Percentiles rank a stretch among this genome's conserved stretches.
These are phyloP conservation scores for Panagrolaimus sp. DNA, from an alignment of 1,140 invertebrate genomes.

Conservation along the genomic window DNA sequence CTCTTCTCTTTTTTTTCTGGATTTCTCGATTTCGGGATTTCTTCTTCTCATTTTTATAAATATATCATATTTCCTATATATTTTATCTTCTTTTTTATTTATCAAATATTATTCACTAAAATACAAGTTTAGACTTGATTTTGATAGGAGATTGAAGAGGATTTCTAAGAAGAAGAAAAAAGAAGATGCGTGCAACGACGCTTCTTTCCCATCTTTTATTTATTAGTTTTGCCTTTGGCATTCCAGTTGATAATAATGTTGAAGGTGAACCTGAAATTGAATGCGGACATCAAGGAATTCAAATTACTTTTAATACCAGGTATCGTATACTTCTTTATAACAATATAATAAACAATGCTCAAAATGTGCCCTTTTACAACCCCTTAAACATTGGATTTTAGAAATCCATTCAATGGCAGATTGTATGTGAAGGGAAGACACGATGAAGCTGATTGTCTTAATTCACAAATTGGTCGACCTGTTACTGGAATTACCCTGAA, in stretches of 20 bases:
- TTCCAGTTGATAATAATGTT: conserved; percentile 31
- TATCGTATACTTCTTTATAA: conserved; percentile 11
- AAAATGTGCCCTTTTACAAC: background rate
- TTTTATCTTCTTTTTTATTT: too few species aligned
- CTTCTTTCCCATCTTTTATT: background rate
- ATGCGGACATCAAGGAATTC: conserved; percentile 49
- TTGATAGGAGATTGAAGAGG: too few species aligned
- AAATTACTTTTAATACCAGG: conserved; percentile 53
- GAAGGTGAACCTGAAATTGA: conserved; percentile 32
- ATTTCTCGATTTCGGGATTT: too few species aligned
- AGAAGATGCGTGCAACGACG: too few species aligned
- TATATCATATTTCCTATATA: too few species aligned
- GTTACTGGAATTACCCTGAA: conserved; percentile 50
- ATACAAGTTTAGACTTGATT: too few species aligned
- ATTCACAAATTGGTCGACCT: conserved; percentile 51
- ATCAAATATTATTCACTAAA: too few species aligned
- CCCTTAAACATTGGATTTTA: conserved; percentile 20
- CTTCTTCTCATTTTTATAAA: too few species aligned
- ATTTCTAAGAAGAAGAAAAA: too few species aligned
- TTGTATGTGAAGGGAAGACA: conserved; percentile 52
- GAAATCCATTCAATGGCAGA: conserved; percentile 53
- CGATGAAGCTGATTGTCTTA: conserved; percentile 45
- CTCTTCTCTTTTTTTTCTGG: too few species aligned
- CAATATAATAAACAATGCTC: background rate
- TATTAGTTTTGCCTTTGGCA: conserved; percentile 15